Base-by-base conservation (phyloP, 2,888 invertebrate genomes). In the Philereme transversata region DNA sequence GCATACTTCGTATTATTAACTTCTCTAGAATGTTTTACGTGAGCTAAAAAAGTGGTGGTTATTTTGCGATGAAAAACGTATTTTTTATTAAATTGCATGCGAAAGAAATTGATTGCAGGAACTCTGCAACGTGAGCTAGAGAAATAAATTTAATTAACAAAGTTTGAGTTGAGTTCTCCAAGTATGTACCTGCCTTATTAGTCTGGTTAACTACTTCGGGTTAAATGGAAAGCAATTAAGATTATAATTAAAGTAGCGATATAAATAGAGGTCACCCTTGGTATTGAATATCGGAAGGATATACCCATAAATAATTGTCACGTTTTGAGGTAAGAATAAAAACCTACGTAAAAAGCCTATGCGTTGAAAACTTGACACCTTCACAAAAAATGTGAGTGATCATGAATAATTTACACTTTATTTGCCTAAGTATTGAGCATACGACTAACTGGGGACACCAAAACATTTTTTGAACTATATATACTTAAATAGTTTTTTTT, bases 331-430 rank as follows among this genome's bases (percentile, higher is more conserved):
- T 5, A 22, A 22, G 7, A 11, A 45, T 11, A 50, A 50, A 40
- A 53, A 58, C 44, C 22, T 4, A 5, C 5, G 10, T 43, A 54
- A 55, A 46, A 60, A 52, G 9, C 8, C 41, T 8, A 38, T 34
- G 22, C 22, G 3, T 57, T 22, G 9, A 33, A 45, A 59, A 50
- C 41, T 41, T 50, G 38, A 51, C 34, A 51, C 38, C 34, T 40
- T 4, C 10, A 8, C 53, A 57, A 57, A 61, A 57, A 57, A 35
- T 10, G 9, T 46, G 11, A 51, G 35, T 38, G 49, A 49, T 60
- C 51, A 44, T 51, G 47, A 45, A 49, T 51, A 54, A 41, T 50
- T 51, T 9, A 44, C 51, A n/a, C 45, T 44, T 38, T 40, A 7
- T 40, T 40, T 43, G n/a, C n/a, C 9, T 10, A 43, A 35, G n/a